These are phyloP conservation scores for Lepas anatifera DNA, from an alignment of 2,888 invertebrate genomes.

Conservation along the genomic window DNA sequence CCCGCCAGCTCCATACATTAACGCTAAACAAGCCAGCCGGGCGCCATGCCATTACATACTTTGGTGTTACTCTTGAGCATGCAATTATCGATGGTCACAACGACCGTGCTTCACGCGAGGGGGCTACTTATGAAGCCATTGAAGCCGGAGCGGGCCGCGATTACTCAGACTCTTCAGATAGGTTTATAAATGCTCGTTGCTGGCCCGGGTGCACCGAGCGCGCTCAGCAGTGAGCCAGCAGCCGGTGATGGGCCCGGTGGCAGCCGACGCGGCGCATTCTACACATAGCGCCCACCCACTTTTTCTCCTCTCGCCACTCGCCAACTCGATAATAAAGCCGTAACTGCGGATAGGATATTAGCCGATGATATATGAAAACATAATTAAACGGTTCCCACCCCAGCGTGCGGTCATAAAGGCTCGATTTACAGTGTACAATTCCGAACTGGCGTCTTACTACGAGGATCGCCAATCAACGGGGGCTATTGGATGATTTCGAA, in stretches of 20 bases:
- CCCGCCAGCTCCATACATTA: background rate
- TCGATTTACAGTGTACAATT: conserved; percentile 6
- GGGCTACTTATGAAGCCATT: conserved; percentile 11
- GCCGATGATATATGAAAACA: conserved; percentile 11
- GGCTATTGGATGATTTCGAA: too few relatives aligned
- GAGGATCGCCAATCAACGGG: background rate
- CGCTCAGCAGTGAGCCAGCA: background rate
- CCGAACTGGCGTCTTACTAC: background rate
- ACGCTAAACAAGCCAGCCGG: background rate
- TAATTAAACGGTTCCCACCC: background rate
- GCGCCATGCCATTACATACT: background rate
- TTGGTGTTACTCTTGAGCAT: background rate
- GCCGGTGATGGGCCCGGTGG: background rate
- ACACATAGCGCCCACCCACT: background rate
- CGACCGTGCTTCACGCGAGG: background rate
- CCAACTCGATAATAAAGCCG: background rate
- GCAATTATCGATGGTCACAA: background rate
- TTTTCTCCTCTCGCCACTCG: background rate
- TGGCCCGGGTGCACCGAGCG: background rate
- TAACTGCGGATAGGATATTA: background rate
- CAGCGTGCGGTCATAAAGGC: background rate
- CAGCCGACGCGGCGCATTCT: background rate
- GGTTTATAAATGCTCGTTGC: background rate
- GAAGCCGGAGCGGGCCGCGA: background rate
- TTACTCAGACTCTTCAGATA: background rate